Conservation (phyloP, 2,113 vertebrate species). For the Caranx melampygus region DNA sequence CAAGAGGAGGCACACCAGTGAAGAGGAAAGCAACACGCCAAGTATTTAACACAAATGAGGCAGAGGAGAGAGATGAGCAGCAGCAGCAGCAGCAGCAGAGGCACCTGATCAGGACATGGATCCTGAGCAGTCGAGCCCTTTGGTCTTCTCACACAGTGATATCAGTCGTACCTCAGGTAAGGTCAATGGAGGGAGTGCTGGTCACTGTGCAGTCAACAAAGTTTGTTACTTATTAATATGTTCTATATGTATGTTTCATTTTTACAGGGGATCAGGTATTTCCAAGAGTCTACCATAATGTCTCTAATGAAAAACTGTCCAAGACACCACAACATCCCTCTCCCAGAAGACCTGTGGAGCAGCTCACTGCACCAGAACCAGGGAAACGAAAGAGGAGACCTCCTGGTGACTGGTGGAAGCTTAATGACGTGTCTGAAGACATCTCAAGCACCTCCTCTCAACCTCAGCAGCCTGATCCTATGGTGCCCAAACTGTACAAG, state of each 20-base stretch:
- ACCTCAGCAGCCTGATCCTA: slow-evolving; percentile 7
- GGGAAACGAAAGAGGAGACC: slow-evolving; percentile 62
- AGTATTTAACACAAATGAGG: not conserved
- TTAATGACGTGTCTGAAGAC: not conserved
- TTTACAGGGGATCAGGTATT: slow-evolving; percentile 65
- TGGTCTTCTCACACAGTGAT: slow-evolving; percentile 28
- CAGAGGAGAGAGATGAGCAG: slow-evolving; percentile 12
- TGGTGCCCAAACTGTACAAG: slow-evolving; percentile 6
- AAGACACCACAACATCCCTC: not conserved
- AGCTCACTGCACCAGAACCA: not conserved
- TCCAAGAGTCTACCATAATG: slow-evolving; percentile 43
- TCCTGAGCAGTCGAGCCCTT: slow-evolving; percentile 38
- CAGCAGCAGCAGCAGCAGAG: slow-evolving; percentile 23
- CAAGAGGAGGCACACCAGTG: not conserved
- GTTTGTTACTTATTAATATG: not conserved
- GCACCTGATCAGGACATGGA: slow-evolving; percentile 8
- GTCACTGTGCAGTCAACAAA: not conserved
- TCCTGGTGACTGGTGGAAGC: slow-evolving; percentile 67
- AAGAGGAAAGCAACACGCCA: slow-evolving; percentile 9
- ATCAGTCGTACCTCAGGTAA: slow-evolving; percentile 59
- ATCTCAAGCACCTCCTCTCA: not conserved
- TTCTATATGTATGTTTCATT: slow-evolving; percentile 1
- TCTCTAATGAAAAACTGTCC: slow-evolving; percentile 5
- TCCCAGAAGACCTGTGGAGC: not conserved
- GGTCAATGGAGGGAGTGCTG: not conserved